Conservation (phyloP, 2,888 invertebrate genomes). For the Troglohyphantes excavatus region DNA sequence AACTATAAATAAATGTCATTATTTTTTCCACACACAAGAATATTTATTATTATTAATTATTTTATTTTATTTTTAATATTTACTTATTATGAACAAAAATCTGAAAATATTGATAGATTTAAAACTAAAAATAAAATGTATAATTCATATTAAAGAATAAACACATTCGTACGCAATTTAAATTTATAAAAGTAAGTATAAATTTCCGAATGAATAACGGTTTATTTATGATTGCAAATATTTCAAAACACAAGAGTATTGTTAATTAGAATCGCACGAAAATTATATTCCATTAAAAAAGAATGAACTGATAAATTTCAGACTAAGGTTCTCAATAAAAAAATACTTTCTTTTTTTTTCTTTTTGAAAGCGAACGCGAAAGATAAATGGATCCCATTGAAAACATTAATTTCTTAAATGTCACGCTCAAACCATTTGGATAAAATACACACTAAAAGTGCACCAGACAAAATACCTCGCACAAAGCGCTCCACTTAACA, state of each 20-base stretch:
- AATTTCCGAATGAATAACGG: too few relatives aligned
- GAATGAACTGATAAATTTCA: too few relatives aligned
- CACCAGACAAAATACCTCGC: background rate
- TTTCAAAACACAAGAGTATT: too few relatives aligned
- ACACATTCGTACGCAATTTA: too few relatives aligned
- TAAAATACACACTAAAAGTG: background rate
- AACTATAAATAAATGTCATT: background rate
- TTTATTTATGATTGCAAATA: too few relatives aligned
- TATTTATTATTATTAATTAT: too few relatives aligned
- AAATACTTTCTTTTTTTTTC: too few relatives aligned
- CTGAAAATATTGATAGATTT: background rate
- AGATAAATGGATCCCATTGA: background rate
- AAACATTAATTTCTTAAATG: conserved; percentile 2
- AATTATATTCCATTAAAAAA: too few relatives aligned
- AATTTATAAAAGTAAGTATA: too few relatives aligned
- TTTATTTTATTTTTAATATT: background rate
- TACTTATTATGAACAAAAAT: background rate
- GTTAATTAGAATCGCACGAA: too few relatives aligned
- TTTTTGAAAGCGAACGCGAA: background rate
- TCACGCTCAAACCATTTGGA: background rate
- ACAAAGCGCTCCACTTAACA: background rate
- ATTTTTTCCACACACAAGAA: background rate
- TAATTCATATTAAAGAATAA: background rate
- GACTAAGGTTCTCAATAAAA: too few relatives aligned
- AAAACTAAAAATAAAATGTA: background rate